These are phyloP conservation scores for Spisula subtruncata DNA, from an alignment of 2,888 invertebrate genomes.

Conservation along the genomic window DNA sequence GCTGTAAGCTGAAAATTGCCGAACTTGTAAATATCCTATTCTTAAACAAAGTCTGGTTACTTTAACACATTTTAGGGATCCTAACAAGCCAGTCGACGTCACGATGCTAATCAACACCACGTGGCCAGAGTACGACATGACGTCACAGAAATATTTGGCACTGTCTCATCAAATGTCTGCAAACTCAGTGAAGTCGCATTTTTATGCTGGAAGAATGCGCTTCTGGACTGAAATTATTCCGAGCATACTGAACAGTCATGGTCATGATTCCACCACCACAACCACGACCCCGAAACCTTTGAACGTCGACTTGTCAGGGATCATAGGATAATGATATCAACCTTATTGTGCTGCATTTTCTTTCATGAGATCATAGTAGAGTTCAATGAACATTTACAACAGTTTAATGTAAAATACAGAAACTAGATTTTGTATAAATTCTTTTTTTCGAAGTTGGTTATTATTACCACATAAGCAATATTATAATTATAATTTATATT, in stretches of 20 bases:
- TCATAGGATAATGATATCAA: background rate
- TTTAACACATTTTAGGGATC: slow-evolving; percentile 6
- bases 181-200: background rate
- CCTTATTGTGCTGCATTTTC: too few species aligned
- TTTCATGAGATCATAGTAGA: too few species aligned
- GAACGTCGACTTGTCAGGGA: background rate
- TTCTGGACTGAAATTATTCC: slow-evolving; percentile 21
- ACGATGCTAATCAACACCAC: slow-evolving; percentile 9
- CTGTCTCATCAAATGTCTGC: slow-evolving; percentile 34
- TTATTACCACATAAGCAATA: too few species aligned
- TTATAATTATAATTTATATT: too few species aligned
- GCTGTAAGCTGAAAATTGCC: too few species aligned
- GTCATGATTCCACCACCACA: background rate
- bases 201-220: slow-evolving; percentile 9
- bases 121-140: slow-evolving; percentile 25
- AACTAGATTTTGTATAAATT: too few species aligned
- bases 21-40: too few species aligned
- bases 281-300: background rate
- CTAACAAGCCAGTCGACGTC: background rate
- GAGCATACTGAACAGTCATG: background rate
- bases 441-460: too few species aligned
- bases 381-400: too few species aligned
- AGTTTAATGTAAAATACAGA: too few species aligned
- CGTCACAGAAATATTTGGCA: background rate
- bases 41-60: too few species aligned